Evolutionary conservation across 2,797 vertebrate species (phyloP).

Genomic region (Ctenopoma kingsleyae): DNA sequence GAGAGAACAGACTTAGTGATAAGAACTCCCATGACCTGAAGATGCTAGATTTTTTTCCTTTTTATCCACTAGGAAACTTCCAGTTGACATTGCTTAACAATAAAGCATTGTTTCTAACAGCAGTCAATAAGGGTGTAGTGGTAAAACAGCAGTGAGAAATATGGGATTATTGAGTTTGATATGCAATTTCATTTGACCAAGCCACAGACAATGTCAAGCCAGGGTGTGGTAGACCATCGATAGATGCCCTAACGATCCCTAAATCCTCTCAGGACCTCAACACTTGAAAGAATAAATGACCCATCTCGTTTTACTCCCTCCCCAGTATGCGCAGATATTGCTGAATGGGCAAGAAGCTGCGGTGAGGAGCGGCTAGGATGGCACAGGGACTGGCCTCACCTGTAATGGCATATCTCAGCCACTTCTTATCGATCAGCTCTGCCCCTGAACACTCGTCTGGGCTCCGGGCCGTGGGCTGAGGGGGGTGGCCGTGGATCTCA

Average conservation of each 20-base stretch:
- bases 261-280: conserved; percentile 64
- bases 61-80: conserved; percentile 32
- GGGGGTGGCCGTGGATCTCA: conserved; percentile 66
- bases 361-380: conserved; percentile 65
- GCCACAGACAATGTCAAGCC: conserved; percentile 75
- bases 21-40: conserved; percentile 49
- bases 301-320: conserved; percentile 70
- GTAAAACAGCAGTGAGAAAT: conserved; percentile 31
- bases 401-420: conserved; percentile 80
- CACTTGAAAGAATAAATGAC: conserved; percentile 76
- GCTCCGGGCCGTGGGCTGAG: conserved; percentile 64
- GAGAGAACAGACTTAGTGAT: conserved; percentile 41
- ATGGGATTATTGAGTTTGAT: conserved; percentile 67
- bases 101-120: conserved; percentile 5
- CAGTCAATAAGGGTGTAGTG: neutral
- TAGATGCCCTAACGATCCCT: conserved; percentile 72
- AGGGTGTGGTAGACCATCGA: conserved; percentile 67
- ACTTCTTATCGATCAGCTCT: conserved; percentile 74
- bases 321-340: conserved; percentile 69
- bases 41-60: neutral
- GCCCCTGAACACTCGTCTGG: conserved; percentile 75
- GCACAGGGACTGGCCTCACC: conserved; percentile 74
- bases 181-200: conserved; percentile 72
- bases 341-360: conserved; percentile 68
- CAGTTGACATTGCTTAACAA: conserved; percentile 17